phyloP scores from a whole-genome alignment of 1,140 invertebrate species.

The Bombus pascuorum region DNA sequence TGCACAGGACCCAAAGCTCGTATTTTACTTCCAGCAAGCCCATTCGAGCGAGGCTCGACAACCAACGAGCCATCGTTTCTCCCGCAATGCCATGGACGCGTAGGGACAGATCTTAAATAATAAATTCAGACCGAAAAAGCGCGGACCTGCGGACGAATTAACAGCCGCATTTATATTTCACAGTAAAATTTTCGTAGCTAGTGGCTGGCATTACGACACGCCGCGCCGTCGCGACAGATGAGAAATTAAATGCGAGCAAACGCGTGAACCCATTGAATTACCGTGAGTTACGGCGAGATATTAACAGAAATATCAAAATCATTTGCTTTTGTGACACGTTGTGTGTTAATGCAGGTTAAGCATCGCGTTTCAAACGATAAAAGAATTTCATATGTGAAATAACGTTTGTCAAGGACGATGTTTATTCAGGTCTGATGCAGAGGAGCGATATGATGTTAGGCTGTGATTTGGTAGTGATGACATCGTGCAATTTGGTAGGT shows the following conservation, averaged over 20 bases:
- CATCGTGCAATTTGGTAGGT: too few relatives aligned
- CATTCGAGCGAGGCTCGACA: neutral
- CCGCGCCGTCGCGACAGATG: conserved; percentile 38
- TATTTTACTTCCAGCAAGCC: neutral
- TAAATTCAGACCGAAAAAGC: conserved; percentile 29
- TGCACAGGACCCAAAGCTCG: neutral
- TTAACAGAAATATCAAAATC: conserved; percentile 28
- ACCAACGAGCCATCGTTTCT: neutral
- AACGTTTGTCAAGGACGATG: too few relatives aligned
- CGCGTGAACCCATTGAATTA: conserved; percentile 39
- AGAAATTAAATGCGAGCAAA: conserved; percentile 41
- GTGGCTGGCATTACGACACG: neutral
- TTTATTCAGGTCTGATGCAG: neutral
- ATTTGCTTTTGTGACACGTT: conserved; percentile 2
- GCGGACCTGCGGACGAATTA: conserved; percentile 22
- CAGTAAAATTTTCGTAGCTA: conserved; percentile 33
- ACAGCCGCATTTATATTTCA: conserved; percentile 41
- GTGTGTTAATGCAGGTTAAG: conserved; percentile 34
- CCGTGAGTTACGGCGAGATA: conserved; percentile 25
- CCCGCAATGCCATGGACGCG: neutral
- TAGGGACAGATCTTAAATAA: conserved; percentile 35
- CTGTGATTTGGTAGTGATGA: neutral
- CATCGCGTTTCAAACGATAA: neutral
- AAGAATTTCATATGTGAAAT: neutral
- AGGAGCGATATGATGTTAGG: neutral